These are phyloP conservation scores for Hoplostethus atlanticus DNA, from an alignment of 2,797 vertebrate species.

Conservation along the genomic window DNA sequence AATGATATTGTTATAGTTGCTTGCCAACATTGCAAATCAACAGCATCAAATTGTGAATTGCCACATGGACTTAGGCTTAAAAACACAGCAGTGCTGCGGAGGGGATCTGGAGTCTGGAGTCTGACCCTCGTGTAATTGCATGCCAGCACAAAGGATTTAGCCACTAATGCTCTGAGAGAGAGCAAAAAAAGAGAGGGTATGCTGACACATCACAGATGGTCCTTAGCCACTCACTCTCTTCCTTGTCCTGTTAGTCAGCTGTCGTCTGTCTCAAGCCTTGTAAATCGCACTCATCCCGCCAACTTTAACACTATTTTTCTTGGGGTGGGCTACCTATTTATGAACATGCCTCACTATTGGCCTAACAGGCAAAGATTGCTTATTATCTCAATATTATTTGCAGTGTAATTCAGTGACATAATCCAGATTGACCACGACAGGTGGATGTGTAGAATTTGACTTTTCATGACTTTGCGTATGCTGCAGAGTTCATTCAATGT, in stretches of 20 bases:
- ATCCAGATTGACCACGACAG: not conserved
- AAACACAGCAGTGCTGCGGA: constrained; percentile 74
- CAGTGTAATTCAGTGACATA: constrained; percentile 1
- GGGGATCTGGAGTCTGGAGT: constrained; percentile 72
- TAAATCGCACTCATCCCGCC: constrained; percentile 63
- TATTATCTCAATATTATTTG: not conserved
- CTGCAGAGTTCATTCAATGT: constrained; percentile 50
- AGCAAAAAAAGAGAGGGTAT: constrained; percentile 42
- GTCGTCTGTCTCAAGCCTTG: constrained; percentile 66
- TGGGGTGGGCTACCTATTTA: constrained; percentile 24
- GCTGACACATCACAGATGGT: constrained; percentile 81
- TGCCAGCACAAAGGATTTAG: constrained; percentile 85
- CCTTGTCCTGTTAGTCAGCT: constrained; percentile 69
- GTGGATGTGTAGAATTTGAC: not conserved
- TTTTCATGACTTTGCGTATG: constrained; percentile 5
- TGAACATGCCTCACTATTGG: constrained; percentile 25
- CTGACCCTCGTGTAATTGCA: constrained; percentile 80
- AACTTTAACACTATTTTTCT: constrained; percentile 34
- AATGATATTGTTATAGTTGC: constrained; percentile 64
- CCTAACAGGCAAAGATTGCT: constrained; percentile 11
- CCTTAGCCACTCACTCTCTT: constrained; percentile 61
- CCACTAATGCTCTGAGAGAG: constrained; percentile 80
- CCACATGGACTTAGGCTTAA: constrained; percentile 80
- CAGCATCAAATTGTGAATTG: constrained; percentile 76
- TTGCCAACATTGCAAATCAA: constrained; percentile 70